These are phyloP conservation scores for Calephelis perditalis DNA, from an alignment of 2,888 invertebrate genomes.

Conservation along the genomic window DNA sequence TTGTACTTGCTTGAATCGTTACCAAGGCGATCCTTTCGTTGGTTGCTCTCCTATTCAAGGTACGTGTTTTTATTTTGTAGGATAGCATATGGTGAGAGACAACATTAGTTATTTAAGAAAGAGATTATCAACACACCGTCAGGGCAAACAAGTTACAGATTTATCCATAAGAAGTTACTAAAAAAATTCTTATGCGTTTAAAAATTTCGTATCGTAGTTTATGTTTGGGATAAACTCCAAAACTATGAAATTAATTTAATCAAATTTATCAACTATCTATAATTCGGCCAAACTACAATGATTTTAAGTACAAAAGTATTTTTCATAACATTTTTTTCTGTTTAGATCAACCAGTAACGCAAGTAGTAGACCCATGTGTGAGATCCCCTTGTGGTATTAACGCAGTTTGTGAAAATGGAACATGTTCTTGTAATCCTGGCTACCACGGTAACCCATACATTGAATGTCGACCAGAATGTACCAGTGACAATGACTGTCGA, in stretches of 20 bases:
- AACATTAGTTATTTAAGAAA: no score
- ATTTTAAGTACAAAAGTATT: no score
- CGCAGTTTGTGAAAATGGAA: conserved; percentile 75
- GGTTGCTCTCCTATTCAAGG: conserved; percentile 45
- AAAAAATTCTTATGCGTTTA: no score
- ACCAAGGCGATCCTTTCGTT: conserved; percentile 86
- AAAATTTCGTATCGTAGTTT: no score
- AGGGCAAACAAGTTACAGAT: no score
- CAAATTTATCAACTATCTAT: conserved; percentile 8
- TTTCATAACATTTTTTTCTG: conserved; percentile 12
- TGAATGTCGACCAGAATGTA: conserved; percentile 88
- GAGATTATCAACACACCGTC: no score
- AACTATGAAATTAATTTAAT: no score
- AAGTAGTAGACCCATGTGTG: conserved; percentile 74
- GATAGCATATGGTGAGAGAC: no score
- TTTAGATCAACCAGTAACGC: conserved; percentile 53
- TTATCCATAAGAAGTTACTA: no score
- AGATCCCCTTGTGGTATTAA: conserved; percentile 83
- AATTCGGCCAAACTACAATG: conserved; percentile 3
- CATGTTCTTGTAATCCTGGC: conserved; percentile 80
- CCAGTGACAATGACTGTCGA: conserved; percentile 84
- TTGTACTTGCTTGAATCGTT: conserved; percentile 83
- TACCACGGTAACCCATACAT: conserved; percentile 82
- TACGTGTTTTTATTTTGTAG: conserved; percentile 2
- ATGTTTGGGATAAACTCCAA: no score